These are phyloP conservation scores for Pelmatolapia mariae DNA, from an alignment of 2,113 vertebrate species.

Conservation along the genomic window DNA sequence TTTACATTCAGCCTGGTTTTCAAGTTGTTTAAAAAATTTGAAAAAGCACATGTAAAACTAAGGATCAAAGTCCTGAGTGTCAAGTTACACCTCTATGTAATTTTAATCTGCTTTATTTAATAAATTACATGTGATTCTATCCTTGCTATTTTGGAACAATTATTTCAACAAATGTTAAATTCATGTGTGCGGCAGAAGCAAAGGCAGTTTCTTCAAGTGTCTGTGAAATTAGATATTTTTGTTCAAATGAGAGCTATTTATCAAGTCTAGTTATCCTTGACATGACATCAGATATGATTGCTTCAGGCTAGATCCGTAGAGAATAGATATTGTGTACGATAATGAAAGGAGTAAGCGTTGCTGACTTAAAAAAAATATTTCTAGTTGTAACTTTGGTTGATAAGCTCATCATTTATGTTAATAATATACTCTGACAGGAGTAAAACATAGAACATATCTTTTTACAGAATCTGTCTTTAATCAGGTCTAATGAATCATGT, in stretches of 20 bases:
- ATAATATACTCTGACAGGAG: neutral
- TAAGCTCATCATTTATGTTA: neutral
- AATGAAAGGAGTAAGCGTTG: neutral
- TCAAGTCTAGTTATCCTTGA: constrained; percentile 25
- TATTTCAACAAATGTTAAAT: constrained; percentile 2
- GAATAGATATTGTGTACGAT: neutral
- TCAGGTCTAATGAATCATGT: neutral
- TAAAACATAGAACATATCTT: neutral
- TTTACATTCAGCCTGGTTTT: neutral
- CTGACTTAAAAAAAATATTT: neutral
- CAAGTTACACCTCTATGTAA: neutral
- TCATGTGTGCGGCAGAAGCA: neutral
- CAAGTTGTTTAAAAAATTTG: neutral
- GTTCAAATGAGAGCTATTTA: constrained; percentile 22
- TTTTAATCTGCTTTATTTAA: neutral
- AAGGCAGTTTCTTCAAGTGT: constrained; percentile 11
- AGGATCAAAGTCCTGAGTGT: neutral
- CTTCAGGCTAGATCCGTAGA: neutral
- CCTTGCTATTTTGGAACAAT: neutral
- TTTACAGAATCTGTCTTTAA: neutral
- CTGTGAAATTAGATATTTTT: constrained; percentile 11
- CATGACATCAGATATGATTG: neutral
- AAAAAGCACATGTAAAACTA: neutral
- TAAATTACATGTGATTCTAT: neutral
- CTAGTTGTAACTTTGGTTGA: neutral